Evolutionary conservation across 2,113 vertebrate genomes (phyloP), one percentile per base, ranked within the genome.

Genomic region (Empidonax alnorum): DNA sequence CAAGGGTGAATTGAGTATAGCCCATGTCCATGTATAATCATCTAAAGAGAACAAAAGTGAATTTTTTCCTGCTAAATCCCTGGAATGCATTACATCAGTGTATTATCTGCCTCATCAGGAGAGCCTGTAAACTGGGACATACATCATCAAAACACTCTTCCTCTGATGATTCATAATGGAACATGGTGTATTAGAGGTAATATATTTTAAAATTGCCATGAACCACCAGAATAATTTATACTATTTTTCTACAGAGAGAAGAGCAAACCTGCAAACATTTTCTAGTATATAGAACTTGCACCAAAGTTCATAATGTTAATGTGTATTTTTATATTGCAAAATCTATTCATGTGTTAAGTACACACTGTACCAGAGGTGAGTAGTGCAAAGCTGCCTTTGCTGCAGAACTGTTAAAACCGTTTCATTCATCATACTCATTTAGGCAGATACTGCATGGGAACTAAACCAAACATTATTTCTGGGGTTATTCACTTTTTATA

Each of bases 71-170:
- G 12, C 27, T 41, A 53, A 90, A 79, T 91, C n/a, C 6, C 3
- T 69, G 78, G 74, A 95, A 87, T 72, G 39, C 17, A 61, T 94
- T 82, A 33, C 56, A 61, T 73, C 37, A 79, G 42, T 41, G 39
- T 61, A 23, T 84, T 82, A 44, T 44, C 49, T 84, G 62, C 50
- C 78, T 90, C 41, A 90, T 89, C 87, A 82, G 30, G 35, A 84
- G 65, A 81, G 62, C 61, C 74, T 87, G 47, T 93, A 87, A 93
- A 90, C 78, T 87, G 82, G 95, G 62, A 68, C 49, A 68, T 89
- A 56, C 3, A 58, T 89, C 53, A 91, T 68, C 56, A 85, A 87
- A 93, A 72, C 82, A 69, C 24, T 75, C 35, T 89, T 89, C 23
- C 69, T 85, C 17, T 72, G 72, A 66, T 85, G 66, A 79, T 90